Evolutionary conservation across 2,113 vertebrate genomes (phyloP).

Genomic region (Thryonomys swinderianus): DNA sequence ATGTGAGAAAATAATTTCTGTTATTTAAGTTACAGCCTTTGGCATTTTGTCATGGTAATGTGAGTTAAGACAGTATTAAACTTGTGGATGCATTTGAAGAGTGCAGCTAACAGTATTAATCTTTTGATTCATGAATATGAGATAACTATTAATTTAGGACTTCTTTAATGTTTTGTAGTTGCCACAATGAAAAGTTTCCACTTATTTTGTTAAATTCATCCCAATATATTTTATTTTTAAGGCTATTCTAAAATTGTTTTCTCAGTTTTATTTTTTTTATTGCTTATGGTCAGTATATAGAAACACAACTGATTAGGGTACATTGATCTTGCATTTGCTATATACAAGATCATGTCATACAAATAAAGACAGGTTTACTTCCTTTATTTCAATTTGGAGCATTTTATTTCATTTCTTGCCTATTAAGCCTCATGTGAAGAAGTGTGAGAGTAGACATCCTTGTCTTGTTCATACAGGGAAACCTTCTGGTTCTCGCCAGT

Average conservation of each 20-base stretch:
- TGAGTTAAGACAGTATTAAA: background rate
- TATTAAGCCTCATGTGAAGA: background rate
- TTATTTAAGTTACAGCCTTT: background rate
- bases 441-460: background rate
- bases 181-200: background rate
- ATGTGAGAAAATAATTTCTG: slow-evolving; percentile 4
- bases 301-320: background rate
- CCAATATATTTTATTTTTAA: background rate
- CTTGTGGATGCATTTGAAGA: background rate
- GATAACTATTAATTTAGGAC: background rate
- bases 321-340: background rate
- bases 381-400: background rate
- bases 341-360: background rate
- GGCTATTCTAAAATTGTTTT: background rate
- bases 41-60: background rate
- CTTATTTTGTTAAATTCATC: background rate
- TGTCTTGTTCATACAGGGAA: background rate
- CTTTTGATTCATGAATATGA: background rate
- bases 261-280: slow-evolving; percentile 32
- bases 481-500: background rate
- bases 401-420: slow-evolving; percentile 43
- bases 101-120: background rate
- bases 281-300: background rate
- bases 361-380: background rate
- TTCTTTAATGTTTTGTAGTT: background rate